Evolutionary conservation across 2,797 vertebrate genomes (phyloP), one percentile per base, ranked within the genome.

Genomic region (Meda fulgida): DNA sequence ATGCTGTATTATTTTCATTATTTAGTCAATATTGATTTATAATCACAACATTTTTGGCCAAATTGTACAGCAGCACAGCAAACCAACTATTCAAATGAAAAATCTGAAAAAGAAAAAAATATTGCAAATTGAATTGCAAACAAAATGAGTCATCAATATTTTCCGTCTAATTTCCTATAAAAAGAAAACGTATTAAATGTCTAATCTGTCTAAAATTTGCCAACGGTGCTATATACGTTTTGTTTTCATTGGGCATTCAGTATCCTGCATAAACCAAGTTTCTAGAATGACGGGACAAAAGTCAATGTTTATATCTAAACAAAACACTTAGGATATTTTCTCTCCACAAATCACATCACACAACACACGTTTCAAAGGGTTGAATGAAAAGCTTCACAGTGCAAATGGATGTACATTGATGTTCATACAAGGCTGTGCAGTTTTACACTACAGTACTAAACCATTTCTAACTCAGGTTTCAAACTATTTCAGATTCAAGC

Each of bases 401-500:
- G 60, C 60, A 63, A 16, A 63, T 11, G 48, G 18, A 34, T 58
- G 53, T 38, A 38, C 43, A 46, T 5, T 46, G 3, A 29, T 14
- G 60, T 26, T 16, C 60, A 29, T 60, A 26, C 13, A 53, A 75
- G 13, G 29, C n/a, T 13, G 38, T 21, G 19, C 16, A 65, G 26
- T 73, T 48, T 29, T 73, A 31, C 26, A 43, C 69, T 46, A 48
- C 43, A 48, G 7, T 31, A 29, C 8, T 51, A 18, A 16, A 77
- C 8, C 9, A 7, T 10, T 51, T 48, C 43, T 31, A 26, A 58
- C 55, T n/a, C 11, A 29, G 31, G 69, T 43, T 71, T 43, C 38
- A 26, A n/a, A n/a, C 38, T 23, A 31, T 65, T 78, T 65, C 29
- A 83, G 53, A 58, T 73, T 43, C 18, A 75, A 75, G 81, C 43